Conservation (phyloP, 2,113 vertebrate genomes). For the Heteronetta atricapilla region DNA sequence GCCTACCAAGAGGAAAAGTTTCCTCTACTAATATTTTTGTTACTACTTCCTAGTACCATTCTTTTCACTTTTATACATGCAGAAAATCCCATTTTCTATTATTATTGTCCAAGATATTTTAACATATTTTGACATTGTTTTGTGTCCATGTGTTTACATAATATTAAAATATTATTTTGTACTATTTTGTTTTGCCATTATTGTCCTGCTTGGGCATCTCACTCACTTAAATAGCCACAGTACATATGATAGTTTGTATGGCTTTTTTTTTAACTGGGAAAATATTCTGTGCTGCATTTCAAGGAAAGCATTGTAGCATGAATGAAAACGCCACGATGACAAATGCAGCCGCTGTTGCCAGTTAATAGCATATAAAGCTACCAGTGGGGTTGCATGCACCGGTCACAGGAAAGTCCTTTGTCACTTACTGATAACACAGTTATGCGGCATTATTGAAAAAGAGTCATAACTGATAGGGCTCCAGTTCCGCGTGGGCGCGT, state of each 20-base stretch:
- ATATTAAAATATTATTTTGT: constrained; percentile 80
- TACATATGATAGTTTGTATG: background rate
- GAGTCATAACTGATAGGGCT: fast-evolving
- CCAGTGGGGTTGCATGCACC: fast-evolving
- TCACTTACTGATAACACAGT: background rate
- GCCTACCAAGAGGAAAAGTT: constrained; percentile 41
- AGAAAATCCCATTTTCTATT: constrained; percentile 47
- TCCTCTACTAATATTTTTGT: constrained; percentile 13
- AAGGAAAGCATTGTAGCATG: background rate
- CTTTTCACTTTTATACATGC: constrained; percentile 38
- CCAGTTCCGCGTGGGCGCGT: fast-evolving
- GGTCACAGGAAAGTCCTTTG: background rate
- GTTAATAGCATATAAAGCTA: background rate
- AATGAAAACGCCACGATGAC: background rate
- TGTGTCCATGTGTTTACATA: constrained; percentile 62
- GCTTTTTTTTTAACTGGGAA: background rate
- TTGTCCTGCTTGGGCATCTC: constrained; percentile 62
- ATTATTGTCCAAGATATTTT: constrained; percentile 36
- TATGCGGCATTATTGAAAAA: background rate
- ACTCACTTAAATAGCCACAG: constrained; percentile 18
- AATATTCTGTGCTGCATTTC: background rate
- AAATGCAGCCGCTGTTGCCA: background rate
- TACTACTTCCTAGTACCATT: constrained; percentile 24
- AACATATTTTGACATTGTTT: constrained; percentile 58
- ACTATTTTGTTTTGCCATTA: constrained; percentile 68